Conservation (phyloP, 2,113 vertebrate species). For the Lontra canadensis region DNA sequence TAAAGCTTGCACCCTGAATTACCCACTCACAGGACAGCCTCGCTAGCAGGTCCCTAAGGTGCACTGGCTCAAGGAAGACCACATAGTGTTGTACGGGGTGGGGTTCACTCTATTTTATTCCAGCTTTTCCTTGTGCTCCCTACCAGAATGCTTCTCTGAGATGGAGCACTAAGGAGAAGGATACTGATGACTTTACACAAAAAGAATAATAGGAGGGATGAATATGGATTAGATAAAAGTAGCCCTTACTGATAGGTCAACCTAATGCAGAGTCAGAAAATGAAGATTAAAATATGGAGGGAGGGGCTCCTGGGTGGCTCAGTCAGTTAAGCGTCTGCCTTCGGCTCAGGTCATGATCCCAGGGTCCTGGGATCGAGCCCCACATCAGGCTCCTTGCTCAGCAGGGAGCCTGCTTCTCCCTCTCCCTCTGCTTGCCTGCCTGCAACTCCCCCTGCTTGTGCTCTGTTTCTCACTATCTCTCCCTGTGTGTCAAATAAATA, state of each 20-base stretch:
- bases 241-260: neutral
- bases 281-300: neutral
- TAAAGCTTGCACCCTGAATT: neutral
- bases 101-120: neutral
- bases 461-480: too few relatives aligned
- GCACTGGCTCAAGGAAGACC: neutral
- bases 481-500: too few relatives aligned
- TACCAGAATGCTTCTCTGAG: neutral
- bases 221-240: neutral
- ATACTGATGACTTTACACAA: neutral
- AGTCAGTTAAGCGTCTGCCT: too few relatives aligned
- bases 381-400: too few relatives aligned
- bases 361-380: too few relatives aligned
- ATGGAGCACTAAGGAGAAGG: neutral
- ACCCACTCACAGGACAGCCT: neutral
- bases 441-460: too few relatives aligned
- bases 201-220: neutral
- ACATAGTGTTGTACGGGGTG: accelerated
- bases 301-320: too few relatives aligned
- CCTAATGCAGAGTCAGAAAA: neutral
- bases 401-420: too few relatives aligned
- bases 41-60: neutral
- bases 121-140: neutral
- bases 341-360: too few relatives aligned
- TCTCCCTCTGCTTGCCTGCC: too few relatives aligned